These are phyloP conservation scores for Tiliqua scincoides DNA, from an alignment of 2,113 vertebrate species.

Conservation along the genomic window DNA sequence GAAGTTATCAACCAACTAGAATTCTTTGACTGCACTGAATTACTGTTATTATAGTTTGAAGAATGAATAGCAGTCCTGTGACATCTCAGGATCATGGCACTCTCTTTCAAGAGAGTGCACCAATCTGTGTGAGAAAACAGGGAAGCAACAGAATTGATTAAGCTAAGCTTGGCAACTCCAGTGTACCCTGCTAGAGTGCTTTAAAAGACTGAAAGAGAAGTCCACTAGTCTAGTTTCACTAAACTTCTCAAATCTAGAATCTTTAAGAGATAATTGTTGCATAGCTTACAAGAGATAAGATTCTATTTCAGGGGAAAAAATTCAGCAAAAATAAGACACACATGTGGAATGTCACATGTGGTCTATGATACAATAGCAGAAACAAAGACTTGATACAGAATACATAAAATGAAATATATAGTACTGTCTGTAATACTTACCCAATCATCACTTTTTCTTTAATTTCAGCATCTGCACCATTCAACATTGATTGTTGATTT, in stretches of 20 bases:
- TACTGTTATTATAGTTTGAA: neutral
- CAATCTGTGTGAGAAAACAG: neutral
- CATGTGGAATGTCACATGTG: neutral
- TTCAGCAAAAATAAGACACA: neutral
- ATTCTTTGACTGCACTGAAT: neutral
- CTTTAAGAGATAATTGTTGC: neutral
- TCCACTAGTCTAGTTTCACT: neutral
- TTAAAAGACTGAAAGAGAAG: neutral
- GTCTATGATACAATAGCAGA: neutral
- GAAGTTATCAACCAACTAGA: neutral
- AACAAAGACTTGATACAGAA: neutral
- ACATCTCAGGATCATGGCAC: neutral
- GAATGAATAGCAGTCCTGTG: neutral
- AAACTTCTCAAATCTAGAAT: neutral
- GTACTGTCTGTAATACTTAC: conserved; percentile 73
- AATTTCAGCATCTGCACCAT: conserved; percentile 87
- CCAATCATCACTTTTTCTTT: conserved; percentile 87
- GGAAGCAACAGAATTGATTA: neutral
- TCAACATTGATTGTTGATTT: conserved; percentile 89
- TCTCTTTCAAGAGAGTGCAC: neutral
- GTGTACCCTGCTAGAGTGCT: neutral
- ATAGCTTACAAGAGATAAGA: neutral
- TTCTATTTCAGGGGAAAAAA: neutral
- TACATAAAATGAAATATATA: neutral
- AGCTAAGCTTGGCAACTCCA: neutral